These are phyloP conservation scores for Melipona beecheii DNA, from an alignment of 2,888 invertebrate genomes.

Conservation along the genomic window DNA sequence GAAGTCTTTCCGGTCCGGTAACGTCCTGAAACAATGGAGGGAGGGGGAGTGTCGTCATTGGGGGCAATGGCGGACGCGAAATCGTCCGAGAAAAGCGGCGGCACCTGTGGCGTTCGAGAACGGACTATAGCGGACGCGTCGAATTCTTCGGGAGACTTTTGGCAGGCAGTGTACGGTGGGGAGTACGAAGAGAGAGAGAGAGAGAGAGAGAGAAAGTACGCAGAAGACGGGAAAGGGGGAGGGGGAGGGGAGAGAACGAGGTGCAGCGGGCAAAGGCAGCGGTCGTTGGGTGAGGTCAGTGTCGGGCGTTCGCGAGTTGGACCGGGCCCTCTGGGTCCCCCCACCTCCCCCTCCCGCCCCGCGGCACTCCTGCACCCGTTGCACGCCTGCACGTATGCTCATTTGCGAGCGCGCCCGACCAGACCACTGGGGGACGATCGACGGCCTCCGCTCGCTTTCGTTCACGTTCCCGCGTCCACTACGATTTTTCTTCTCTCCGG, in stretches of 20 bases:
- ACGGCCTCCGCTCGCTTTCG: conserved; percentile 13
- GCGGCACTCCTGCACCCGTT: conserved; percentile 54
- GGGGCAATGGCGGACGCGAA: not conserved
- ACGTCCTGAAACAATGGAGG: too few relatives aligned
- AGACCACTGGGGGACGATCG: conserved; percentile 22
- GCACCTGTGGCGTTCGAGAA: conserved; percentile 59
- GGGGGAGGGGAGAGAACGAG: conserved; percentile 25
- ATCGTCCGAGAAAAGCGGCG: not conserved
- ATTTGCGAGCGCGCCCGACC: conserved; percentile 19
- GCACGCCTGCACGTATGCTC: conserved; percentile 34
- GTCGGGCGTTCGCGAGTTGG: conserved; percentile 82
- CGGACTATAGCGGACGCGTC: conserved; percentile 69
- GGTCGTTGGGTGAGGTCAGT: conserved; percentile 84
- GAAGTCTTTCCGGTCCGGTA: too few relatives aligned
- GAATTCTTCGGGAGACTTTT: conserved; percentile 81
- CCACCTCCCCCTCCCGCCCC: conserved; percentile 45
- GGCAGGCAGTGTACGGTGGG: conserved; percentile 80
- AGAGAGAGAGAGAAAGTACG: not conserved
- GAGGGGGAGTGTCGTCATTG: too few relatives aligned
- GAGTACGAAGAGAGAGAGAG: too few relatives aligned
- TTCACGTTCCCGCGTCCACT: not conserved
- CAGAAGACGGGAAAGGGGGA: conserved; percentile 25
- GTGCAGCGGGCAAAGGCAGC: conserved; percentile 70
- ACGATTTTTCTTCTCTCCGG: not conserved
- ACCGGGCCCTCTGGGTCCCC: conserved; percentile 79